These are phyloP conservation scores for Polymixis flavicincta DNA, from an alignment of 2,888 invertebrate species.

Conservation along the genomic window DNA sequence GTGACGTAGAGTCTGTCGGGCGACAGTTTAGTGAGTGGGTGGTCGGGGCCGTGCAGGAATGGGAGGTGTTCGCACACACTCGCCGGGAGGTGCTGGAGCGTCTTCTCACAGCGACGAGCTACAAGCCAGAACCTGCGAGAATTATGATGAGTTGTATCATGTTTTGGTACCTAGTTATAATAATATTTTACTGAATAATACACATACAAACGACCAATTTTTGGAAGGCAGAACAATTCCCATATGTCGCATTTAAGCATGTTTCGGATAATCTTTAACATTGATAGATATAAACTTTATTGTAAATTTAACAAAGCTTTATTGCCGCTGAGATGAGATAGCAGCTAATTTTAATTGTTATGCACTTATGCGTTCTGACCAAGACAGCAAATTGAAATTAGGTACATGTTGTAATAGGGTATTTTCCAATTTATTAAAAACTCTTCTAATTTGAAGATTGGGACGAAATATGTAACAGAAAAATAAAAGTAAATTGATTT, in stretches of 20 bases:
- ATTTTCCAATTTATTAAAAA: no score
- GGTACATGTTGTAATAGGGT: neutral
- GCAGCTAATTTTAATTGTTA: neutral
- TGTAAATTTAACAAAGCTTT: neutral
- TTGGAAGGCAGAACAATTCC: neutral
- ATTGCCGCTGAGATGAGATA: neutral
- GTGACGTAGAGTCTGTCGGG: slow-evolving; percentile 96
- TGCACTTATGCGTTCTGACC: no score
- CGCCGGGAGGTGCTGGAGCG: slow-evolving; percentile 97
- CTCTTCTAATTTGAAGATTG: no score
- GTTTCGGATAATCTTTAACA: neutral
- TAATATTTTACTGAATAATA: neutral
- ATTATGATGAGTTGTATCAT: neutral
- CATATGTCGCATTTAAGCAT: neutral
- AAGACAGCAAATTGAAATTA: neutral
- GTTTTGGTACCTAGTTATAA: neutral
- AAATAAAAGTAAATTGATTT: no score
- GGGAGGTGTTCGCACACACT: slow-evolving; percentile 96
- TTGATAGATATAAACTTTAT: neutral
- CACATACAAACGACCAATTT: neutral
- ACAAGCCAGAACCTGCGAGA: slow-evolving; percentile 95
- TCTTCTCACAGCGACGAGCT: slow-evolving; percentile 97
- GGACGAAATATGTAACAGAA: no score
- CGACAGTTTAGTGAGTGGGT: slow-evolving; percentile 94
- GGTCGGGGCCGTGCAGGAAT: slow-evolving; percentile 94